Evolutionary conservation across 2,797 vertebrate species (phyloP).

Genomic region (Centropyge bicolor): DNA sequence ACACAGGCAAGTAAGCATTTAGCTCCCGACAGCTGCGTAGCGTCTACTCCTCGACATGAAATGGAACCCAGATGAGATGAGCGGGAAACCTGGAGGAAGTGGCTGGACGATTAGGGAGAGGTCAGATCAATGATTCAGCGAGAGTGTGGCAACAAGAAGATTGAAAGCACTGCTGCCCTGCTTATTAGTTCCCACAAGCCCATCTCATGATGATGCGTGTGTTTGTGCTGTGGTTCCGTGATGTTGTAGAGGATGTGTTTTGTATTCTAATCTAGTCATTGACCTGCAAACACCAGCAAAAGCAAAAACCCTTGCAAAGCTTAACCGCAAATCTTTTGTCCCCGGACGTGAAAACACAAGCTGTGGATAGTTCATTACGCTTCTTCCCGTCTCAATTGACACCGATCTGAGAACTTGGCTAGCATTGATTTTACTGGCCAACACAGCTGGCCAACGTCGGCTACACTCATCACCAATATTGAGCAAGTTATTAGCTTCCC

Average conservation of each 20-base stretch:
- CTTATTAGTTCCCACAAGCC: constrained; percentile 43
- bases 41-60: constrained; percentile 6
- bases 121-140: constrained; percentile 43
- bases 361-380: constrained; percentile 11
- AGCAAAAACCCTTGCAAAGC: not conserved
- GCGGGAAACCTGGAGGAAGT: constrained; percentile 6
- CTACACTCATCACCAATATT: constrained; percentile 51
- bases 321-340: not conserved
- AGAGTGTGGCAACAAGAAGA: constrained; percentile 29
- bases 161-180: constrained; percentile 28
- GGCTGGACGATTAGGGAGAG: constrained; percentile 11
- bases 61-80: constrained; percentile 26
- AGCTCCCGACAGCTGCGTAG: not conserved
- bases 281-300: constrained; percentile 32
- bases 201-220: constrained; percentile 28
- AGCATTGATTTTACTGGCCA: constrained; percentile 39
- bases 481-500: constrained; percentile 63
- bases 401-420: constrained; percentile 31
- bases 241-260: constrained; percentile 28
- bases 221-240: constrained; percentile 21
- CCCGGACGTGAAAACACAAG: constrained; percentile 3
- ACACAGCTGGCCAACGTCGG: constrained; percentile 30
- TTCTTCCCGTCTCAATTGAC: constrained; percentile 20
- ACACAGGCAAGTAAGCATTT: not conserved
- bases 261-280: constrained; percentile 48